These are phyloP conservation scores for Gonocerus acuteangulatus DNA, from an alignment of 2,888 invertebrate genomes.

Conservation along the genomic window DNA sequence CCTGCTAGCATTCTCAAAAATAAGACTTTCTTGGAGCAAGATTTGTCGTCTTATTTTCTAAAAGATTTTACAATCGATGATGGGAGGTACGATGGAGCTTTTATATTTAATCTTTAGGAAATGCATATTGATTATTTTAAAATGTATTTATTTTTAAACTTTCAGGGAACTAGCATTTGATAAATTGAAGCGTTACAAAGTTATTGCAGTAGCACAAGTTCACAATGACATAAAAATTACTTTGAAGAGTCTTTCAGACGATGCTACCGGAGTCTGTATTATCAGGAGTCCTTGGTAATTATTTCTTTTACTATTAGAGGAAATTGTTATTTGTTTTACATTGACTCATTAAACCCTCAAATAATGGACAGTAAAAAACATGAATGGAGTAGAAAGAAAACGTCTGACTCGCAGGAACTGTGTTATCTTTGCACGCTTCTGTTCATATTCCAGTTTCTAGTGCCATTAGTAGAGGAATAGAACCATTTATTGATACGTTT, in stretches of 20 bases:
- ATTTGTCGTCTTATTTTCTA: neutral
- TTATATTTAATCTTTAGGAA: neutral
- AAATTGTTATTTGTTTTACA: neutral
- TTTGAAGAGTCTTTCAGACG: constrained; percentile 20
- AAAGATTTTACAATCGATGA: too few relatives aligned
- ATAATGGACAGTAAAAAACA: neutral
- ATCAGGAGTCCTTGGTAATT: constrained; percentile 28
- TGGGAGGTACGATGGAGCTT: neutral
- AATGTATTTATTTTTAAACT: neutral
- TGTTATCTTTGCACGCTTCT: too few relatives aligned
- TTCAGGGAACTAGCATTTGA: constrained; percentile 27
- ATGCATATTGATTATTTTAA: neutral
- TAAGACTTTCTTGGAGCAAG: neutral
- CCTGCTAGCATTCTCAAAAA: neutral
- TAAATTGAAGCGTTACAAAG: constrained; percentile 27
- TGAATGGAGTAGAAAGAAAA: neutral
- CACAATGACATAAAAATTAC: constrained; percentile 14
- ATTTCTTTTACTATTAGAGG: neutral
- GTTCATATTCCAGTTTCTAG: too few relatives aligned
- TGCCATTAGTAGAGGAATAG: too few relatives aligned
- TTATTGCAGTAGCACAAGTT: neutral
- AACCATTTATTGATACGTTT: too few relatives aligned
- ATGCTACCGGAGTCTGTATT: constrained; percentile 6
- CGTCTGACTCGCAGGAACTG: too few relatives aligned
- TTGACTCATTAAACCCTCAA: neutral